These are phyloP conservation scores for Silurus asotus DNA, from an alignment of 2,113 vertebrate species.

Conservation along the genomic window DNA sequence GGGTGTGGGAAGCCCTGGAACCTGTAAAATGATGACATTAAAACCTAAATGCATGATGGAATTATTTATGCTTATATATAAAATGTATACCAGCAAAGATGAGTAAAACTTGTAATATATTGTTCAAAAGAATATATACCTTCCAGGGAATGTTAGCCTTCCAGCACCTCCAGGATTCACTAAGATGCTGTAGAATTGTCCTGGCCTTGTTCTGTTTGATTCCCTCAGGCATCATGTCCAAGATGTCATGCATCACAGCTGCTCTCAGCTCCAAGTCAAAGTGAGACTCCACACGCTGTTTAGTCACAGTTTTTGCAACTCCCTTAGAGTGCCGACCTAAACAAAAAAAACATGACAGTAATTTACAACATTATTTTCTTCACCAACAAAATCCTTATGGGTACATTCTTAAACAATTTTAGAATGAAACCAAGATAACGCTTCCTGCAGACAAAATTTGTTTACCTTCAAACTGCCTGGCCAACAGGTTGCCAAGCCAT, in stretches of 20 bases:
- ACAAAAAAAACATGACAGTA: neutral
- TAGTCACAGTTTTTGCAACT: constrained; percentile 97
- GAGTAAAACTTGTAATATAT: neutral
- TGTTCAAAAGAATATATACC: constrained; percentile 61
- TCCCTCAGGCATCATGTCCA: constrained; percentile 99
- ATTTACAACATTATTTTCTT: neutral
- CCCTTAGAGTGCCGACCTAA: constrained; percentile 97
- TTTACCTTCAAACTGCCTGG: constrained; percentile 97
- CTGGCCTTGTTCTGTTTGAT: constrained; percentile 99
- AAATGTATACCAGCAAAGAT: neutral
- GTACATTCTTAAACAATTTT: neutral
- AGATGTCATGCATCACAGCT: constrained; percentile 98
- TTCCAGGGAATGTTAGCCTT: constrained; percentile 99
- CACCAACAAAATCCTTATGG: no score
- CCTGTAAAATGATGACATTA: constrained; percentile 67
- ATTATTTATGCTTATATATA: no score
- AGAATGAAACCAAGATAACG: neutral
- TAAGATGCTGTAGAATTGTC: constrained; percentile 96
- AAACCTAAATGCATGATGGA: neutral
- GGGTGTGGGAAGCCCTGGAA: constrained; percentile 94
- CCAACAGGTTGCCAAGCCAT: constrained; percentile 97
- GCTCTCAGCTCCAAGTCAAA: constrained; percentile 97
- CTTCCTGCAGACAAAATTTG: neutral
- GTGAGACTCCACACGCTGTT: constrained; percentile 98
- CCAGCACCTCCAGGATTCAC: constrained; percentile 99